phyloP scores from a whole-genome alignment of 2,113 vertebrate species.

The Atractosteus spatula region DNA sequence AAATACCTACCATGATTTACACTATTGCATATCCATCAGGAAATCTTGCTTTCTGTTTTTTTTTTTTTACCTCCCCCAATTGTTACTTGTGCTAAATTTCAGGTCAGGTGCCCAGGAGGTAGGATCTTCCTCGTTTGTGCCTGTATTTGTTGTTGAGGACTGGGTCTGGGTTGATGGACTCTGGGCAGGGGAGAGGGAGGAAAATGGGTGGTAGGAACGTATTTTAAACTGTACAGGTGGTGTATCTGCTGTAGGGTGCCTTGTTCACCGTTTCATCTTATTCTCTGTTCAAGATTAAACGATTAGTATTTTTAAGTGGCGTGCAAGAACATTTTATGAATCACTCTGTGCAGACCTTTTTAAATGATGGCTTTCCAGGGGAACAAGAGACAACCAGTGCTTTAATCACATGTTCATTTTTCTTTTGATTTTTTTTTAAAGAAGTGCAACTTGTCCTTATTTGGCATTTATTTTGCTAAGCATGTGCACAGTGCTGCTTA shows the following conservation, averaged over 20 bases:
- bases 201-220: constrained; percentile 13
- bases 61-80: constrained; percentile 17
- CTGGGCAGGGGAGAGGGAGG: neutral
- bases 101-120: constrained; percentile 5
- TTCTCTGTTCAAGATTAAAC: constrained; percentile 11
- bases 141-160: constrained; percentile 31
- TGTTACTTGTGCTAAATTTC: constrained; percentile 36
- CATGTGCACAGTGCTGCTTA: constrained; percentile 35
- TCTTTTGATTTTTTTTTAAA: constrained; percentile 18
- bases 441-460: constrained; percentile 34
- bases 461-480: constrained; percentile 37
- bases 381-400: constrained; percentile 33
- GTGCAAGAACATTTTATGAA: constrained; percentile 44
- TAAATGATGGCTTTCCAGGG: constrained; percentile 23
- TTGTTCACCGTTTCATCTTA: constrained; percentile 35
- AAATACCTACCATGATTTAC: no score
- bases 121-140: constrained; percentile 8
- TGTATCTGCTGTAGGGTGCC: constrained; percentile 68
- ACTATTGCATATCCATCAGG: no score
- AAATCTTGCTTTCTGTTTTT: no score
- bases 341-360: constrained; percentile 42
- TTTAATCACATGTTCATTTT: constrained; percentile 44
- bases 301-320: constrained; percentile 14
- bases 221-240: constrained; percentile 40
- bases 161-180: neutral